Conservation (phyloP, 2,888 invertebrate genomes). For the Cerastis rubricosa region DNA sequence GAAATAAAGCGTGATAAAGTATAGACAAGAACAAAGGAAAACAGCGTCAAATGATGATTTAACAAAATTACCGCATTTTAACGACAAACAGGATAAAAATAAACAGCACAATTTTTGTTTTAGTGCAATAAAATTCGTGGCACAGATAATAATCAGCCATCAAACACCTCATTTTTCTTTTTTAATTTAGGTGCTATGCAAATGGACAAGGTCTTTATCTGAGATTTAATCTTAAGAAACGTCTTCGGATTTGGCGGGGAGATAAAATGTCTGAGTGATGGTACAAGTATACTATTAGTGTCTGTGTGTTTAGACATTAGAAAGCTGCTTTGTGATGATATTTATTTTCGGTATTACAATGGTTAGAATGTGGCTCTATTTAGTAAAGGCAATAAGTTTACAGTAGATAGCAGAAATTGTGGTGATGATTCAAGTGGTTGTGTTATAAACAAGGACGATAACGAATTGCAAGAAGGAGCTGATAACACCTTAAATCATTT, state of each 20-base stretch:
- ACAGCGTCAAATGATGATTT: conserved; percentile 37
- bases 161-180: conserved; percentile 72
- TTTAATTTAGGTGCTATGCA: conserved; percentile 74
- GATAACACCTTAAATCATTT: conserved; percentile 27
- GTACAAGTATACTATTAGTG: conserved; percentile 68
- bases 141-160: conserved; percentile 68
- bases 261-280: conserved; percentile 70
- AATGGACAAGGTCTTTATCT: conserved; percentile 74
- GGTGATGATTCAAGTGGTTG: conserved; percentile 30
- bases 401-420: conserved; percentile 11
- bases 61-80: conserved; percentile 47
- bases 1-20: conserved; percentile 45
- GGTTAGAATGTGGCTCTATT: conserved; percentile 44
- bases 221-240: conserved; percentile 69
- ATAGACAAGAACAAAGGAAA: conserved; percentile 39
- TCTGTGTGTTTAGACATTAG: conserved; percentile 63
- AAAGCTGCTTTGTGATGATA: conserved; percentile 60
- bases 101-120: conserved; percentile 37
- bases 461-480: not conserved
- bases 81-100: conserved; percentile 50
- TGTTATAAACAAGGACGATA: conserved; percentile 11
- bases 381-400: conserved; percentile 14
- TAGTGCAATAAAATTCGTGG: conserved; percentile 53
- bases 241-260: conserved; percentile 71
- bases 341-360: conserved; percentile 62